Evolutionary conservation across 2,888 invertebrate genomes (phyloP).

Genomic region (Xanthia icteritia): DNA sequence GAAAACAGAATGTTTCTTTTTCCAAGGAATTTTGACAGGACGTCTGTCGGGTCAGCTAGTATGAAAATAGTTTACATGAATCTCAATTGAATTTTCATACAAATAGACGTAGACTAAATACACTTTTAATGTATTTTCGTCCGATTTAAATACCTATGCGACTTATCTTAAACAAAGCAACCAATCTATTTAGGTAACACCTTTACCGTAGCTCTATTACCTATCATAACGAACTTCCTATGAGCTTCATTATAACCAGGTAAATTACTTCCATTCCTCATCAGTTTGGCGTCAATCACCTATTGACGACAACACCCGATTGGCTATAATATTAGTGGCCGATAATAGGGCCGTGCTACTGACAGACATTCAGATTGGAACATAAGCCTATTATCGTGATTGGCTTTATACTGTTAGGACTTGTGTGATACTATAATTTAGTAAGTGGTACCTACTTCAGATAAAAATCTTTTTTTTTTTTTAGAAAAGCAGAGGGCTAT

Average conservation of each 20-base stretch:
- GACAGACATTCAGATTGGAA: conserved; percentile 51
- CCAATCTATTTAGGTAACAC: not conserved
- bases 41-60: no score
- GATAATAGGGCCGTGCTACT: conserved; percentile 44
- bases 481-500: not conserved
- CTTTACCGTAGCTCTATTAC: not conserved
- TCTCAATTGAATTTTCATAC: not conserved
- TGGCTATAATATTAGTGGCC: conserved; percentile 61
- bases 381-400: conserved; percentile 29
- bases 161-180: not conserved
- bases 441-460: not conserved
- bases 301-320: conserved; percentile 34
- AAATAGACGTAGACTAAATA: not conserved
- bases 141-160: not conserved
- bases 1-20: no score
- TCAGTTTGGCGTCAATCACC: conserved; percentile 57
- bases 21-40: no score
- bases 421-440: conserved; percentile 15
- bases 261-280: conserved; percentile 53
- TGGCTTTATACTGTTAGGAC: conserved; percentile 6
- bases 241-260: conserved; percentile 25
- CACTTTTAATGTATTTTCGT: no score
- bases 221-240: not conserved
- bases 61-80: not conserved
- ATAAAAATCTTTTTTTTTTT: not conserved